Base-by-base conservation (phyloP, 2,113 vertebrate species). In the Ceratotherium simum region DNA sequence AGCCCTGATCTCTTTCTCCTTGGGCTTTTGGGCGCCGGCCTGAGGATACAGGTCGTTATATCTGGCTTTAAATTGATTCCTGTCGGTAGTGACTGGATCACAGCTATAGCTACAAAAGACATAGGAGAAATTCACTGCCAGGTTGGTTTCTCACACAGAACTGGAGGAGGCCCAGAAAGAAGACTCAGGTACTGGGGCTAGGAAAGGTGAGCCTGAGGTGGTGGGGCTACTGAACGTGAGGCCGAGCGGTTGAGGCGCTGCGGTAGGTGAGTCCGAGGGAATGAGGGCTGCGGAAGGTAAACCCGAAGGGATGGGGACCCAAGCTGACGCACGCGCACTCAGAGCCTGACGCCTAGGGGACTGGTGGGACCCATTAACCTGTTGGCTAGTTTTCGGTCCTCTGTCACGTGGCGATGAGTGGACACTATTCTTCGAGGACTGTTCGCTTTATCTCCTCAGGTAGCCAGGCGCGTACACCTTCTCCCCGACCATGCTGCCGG, bases 161-260 rank as follows among this genome's bases (percentile, higher is more conserved):
- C 27, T 82, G 54, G 25, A 21, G 11, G 17, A 60, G 8, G 17
- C 29, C 6, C 20, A 31, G 60, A 72, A 88, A 36, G 58, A 62
- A 48, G 29, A 58, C 20, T 62, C 56, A 31, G 46, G 29, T 8
- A 4, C 46, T 48, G 21, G 27, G 13, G 6, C 18, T 51, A 31
- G 13, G n/a, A 83, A 29, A 78, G 25, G 33, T 5, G 21, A 93
- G 12, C 6, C 86, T 27, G 31, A 36, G 39, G 39, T 17, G 33
- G 6, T 0, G 5, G 23, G 23, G 27, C 51, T 51, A 6, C 18
- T 0, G 3, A 86, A 29, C 8, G 0, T 3, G 54, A 64, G 20
- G 16, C 25, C 11, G 13, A 51, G 36, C 10, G 48, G 0, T 27
- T 17, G 39, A 8, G 23, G 42, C 21, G 1, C 48, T 48, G 31